phyloP scores from a whole-genome alignment of 2,888 invertebrate species.

The Unio pictorum region DNA sequence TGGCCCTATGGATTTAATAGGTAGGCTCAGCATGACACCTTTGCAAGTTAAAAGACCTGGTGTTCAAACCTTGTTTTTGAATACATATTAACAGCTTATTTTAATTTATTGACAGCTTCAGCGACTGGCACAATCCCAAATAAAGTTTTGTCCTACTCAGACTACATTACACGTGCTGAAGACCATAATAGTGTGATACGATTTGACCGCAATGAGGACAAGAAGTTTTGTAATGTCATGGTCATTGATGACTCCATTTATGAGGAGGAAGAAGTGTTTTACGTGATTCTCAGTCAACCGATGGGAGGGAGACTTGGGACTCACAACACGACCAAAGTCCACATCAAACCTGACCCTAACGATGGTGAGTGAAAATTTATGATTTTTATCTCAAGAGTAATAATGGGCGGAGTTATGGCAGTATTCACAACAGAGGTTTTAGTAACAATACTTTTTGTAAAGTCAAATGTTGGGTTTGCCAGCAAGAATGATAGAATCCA shows the following conservation, averaged over 20 bases:
- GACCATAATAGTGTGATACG: conserved; percentile 62
- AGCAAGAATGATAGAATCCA: too few species aligned
- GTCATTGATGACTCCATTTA: conserved; percentile 70
- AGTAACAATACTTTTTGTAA: too few species aligned
- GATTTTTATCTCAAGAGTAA: too few species aligned
- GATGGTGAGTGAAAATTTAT: conserved; percentile 62
- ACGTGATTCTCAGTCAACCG: conserved; percentile 57
- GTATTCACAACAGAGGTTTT: too few species aligned
- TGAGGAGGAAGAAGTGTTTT: conserved; percentile 67
- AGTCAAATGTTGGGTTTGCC: too few species aligned
- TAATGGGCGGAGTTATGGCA: too few species aligned
- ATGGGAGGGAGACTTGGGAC: conserved; percentile 65
- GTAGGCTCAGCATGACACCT: too few species aligned
- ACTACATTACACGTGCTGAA: conserved; percentile 65
- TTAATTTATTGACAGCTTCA: conserved; percentile 47
- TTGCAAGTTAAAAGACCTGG: too few species aligned
- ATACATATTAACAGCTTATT: background rate
- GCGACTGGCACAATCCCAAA: conserved; percentile 64
- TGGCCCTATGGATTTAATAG: too few species aligned
- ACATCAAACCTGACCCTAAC: conserved; percentile 62
- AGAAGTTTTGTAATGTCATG: conserved; percentile 61
- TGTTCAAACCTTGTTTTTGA: background rate
- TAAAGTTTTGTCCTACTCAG: conserved; percentile 66
- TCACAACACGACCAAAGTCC: conserved; percentile 47
- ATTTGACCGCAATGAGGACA: conserved; percentile 59